Evolutionary conservation across 1,140 invertebrate genomes (phyloP).

Genomic region (Drosophila ananassae): DNA sequence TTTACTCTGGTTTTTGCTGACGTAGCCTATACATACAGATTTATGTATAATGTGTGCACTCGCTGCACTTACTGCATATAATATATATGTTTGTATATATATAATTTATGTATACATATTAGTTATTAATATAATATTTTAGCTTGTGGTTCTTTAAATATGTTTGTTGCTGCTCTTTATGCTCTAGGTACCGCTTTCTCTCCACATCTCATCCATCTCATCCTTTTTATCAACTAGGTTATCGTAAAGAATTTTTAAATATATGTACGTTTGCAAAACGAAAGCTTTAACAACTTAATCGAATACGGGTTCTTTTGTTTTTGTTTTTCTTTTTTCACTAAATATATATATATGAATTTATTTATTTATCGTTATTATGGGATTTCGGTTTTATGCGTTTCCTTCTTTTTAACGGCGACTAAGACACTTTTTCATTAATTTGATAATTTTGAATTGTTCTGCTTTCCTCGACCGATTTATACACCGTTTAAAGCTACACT

Average conservation of each 20-base stretch:
- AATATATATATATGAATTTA: constrained; percentile 53
- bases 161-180: constrained; percentile 78
- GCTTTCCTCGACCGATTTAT: constrained; percentile 48
- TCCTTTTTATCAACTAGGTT: constrained; percentile 57
- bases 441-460: constrained; percentile 60
- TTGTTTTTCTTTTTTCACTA: constrained; percentile 44
- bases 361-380: constrained; percentile 51
- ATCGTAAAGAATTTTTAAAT: constrained; percentile 65
- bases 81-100: constrained; percentile 59
- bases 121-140: constrained; percentile 70
- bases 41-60: constrained; percentile 52
- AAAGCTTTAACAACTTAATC: constrained; percentile 80
- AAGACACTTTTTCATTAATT: constrained; percentile 75
- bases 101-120: constrained; percentile 46
- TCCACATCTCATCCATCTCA: neutral
- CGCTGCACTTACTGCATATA: constrained; percentile 56
- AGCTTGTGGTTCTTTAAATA: constrained; percentile 75
- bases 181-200: constrained; percentile 69
- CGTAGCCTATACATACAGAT: constrained; percentile 51
- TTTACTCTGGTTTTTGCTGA: constrained; percentile 56
- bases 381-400: constrained; percentile 54
- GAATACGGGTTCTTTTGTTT: constrained; percentile 37
- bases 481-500: constrained; percentile 75
- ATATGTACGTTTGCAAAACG: constrained; percentile 71
- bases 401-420: constrained; percentile 51